Evolutionary conservation across 2,888 invertebrate genomes (phyloP), one percentile per base, ranked within the genome.

Genomic region (Leptothorax acervorum): DNA sequence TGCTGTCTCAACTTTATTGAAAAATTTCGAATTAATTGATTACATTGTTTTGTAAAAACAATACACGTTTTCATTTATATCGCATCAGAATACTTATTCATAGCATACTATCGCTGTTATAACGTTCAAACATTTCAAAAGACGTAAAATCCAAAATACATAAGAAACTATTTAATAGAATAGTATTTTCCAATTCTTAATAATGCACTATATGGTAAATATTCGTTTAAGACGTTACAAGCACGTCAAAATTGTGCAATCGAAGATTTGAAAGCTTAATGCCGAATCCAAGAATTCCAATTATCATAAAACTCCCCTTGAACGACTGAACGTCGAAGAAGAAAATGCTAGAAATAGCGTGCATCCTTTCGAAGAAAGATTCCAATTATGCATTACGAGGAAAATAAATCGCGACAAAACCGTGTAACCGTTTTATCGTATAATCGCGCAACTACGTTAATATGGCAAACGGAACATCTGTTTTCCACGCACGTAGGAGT

Each of bases 1-100:
- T 65, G 1, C 48, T 31, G n/a, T 53, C 35, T 78, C 39, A 66
- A 55, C 28, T 12, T 18, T 15, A 28, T 9, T 55, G 42, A 31
- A 66, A 78, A 78, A 31, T 78, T 66, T 55, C 15, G 42, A 66
- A 78, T 78, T 53, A 53, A 42, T 65, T 66, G 62, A 75, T 63
- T 63, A 75, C 35, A 63, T 39, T 62, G 15, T 62, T 75, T 5
- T 39, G 23, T 9, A n/a, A 23, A 55, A n/a, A 18, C 28, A 62
- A 62, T 18, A n/a, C 0, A 18, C 3, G 23, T 28, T 55, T 78
- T 28, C 12, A 31, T 78, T 28, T 51, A 55, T n/a, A 65, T 51
- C 18, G 65, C 39, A 23, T 23, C 23, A 53, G 18, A 28, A 45
- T 42, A 35, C 4, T 53, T 3, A 74, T 45, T 23, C 8, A 3